phyloP scores from a whole-genome alignment of 2,113 vertebrate genomes.

The Emberiza fucata region DNA sequence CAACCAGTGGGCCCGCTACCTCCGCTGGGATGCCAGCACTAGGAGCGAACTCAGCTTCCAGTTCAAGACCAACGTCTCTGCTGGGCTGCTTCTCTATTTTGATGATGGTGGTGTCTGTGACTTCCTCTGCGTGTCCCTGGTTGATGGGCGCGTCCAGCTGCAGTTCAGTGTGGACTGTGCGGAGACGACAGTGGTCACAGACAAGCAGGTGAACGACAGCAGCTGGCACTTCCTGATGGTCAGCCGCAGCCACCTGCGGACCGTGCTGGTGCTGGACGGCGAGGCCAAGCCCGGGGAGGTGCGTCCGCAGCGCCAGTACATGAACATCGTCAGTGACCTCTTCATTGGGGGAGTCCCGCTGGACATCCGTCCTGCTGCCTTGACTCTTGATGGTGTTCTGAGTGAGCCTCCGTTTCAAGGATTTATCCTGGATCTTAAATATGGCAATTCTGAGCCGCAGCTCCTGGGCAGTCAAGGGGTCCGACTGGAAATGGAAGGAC shows the following conservation, averaged over 20 bases:
- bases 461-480: constrained; percentile 88
- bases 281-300: constrained; percentile 84
- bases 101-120: constrained; percentile 95
- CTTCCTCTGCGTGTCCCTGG: constrained; percentile 87
- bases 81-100: constrained; percentile 91
- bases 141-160: constrained; percentile 85
- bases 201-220: constrained; percentile 87
- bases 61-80: constrained; percentile 89
- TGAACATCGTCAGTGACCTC: constrained; percentile 95
- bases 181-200: constrained; percentile 81
- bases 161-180: constrained; percentile 93
- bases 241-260: constrained; percentile 85
- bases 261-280: constrained; percentile 85
- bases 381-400: constrained; percentile 86
- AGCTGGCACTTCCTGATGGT: constrained; percentile 92
- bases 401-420: constrained; percentile 85
- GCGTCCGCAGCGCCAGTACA: constrained; percentile 85
- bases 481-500: constrained; percentile 87
- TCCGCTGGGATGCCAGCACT: constrained; percentile 95
- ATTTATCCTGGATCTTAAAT: constrained; percentile 91
- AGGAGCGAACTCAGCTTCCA: constrained; percentile 93
- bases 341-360: constrained; percentile 90
- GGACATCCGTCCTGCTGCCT: constrained; percentile 85
- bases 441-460: constrained; percentile 85
- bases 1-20: constrained; percentile 94